phyloP scores from a whole-genome alignment of 2,888 invertebrate species.

The Tenthredo notha region DNA sequence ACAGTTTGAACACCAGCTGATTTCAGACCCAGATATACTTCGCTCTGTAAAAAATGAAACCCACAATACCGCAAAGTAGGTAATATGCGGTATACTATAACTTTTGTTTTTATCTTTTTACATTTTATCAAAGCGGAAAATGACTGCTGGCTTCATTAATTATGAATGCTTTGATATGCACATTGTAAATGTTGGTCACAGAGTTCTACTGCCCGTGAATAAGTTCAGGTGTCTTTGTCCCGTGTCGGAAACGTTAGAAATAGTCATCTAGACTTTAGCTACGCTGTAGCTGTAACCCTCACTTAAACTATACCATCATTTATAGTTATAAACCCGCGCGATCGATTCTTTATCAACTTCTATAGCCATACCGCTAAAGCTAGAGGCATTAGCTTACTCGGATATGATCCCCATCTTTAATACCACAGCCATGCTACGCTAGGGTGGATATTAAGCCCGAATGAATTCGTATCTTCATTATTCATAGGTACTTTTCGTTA shows the following conservation, averaged over 20 bases:
- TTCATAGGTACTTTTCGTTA: not conserved
- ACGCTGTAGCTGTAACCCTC: not conserved
- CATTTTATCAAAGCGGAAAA: not conserved
- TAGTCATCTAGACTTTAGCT: not conserved
- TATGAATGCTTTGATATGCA: not conserved
- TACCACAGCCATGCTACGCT: not conserved
- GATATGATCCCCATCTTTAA: not conserved
- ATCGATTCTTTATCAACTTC: conserved; percentile 41
- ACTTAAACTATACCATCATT: conserved; percentile 5
- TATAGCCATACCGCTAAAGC: not conserved
- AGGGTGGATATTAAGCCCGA: not conserved
- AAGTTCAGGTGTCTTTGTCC: not conserved
- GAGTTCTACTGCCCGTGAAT: not conserved
- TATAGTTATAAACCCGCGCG: not conserved
- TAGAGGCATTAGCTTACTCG: not conserved
- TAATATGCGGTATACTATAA: not conserved
- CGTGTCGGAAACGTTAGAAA: not conserved
- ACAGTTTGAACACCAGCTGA: not conserved
- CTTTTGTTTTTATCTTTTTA: not conserved
- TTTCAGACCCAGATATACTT: not conserved
- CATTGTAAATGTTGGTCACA: not conserved
- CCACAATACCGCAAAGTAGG: not conserved
- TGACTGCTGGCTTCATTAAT: not conserved
- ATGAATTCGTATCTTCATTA: not conserved
- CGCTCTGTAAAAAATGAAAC: not conserved